A percentile compares a stretch with the other conserved stretches of the same genome.
phyloP scores from a whole-genome alignment of 2,888 invertebrate genomes.

The Embidobia sp. region DNA sequence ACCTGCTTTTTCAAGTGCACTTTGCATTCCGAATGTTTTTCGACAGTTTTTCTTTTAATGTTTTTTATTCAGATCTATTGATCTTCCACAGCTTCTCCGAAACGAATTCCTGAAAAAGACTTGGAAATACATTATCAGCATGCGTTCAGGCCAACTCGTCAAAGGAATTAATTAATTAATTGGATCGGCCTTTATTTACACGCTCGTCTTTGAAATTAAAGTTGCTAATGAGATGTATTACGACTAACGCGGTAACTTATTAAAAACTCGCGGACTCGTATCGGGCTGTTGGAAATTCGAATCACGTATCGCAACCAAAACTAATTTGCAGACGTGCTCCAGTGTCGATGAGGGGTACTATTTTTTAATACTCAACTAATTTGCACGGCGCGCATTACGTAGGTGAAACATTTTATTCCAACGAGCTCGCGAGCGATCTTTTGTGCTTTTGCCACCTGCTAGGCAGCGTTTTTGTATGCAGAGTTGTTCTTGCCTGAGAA shows the following conservation, averaged over 20 bases:
- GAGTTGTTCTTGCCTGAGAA: slow-evolving; percentile 28
- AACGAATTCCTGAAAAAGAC: no score
- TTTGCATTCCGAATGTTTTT: no score
- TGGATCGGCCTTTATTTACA: no score
- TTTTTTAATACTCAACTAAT: slow-evolving; percentile 35
- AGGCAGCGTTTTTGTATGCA: slow-evolving; percentile 42
- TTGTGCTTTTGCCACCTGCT: slow-evolving; percentile 34
- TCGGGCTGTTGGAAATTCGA: slow-evolving; percentile 9
- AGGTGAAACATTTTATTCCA: slow-evolving; percentile 33
- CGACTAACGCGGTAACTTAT: slow-evolving; percentile 25
- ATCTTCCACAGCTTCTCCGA: no score
- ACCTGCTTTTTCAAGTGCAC: no score
- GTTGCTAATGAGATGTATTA: slow-evolving; percentile 25
- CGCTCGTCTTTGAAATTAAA: no score
- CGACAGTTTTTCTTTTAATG: no score
- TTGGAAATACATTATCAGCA: no score
- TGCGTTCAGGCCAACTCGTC: no score
- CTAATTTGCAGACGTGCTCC: slow-evolving; percentile 28
- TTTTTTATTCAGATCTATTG: no score
- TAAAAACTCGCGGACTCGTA: slow-evolving; percentile 9
- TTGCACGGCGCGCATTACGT: slow-evolving; percentile 27
- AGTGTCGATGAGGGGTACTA: slow-evolving; percentile 5
- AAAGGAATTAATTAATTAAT: no score
- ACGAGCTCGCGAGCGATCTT: slow-evolving; percentile 11
- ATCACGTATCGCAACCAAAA: slow-evolving; percentile 35